A percentile compares a stretch with the other conserved stretches of the same genome.
Evolutionary conservation across 1,140 invertebrate species (phyloP).

Genomic region (Apis laboriosa): DNA sequence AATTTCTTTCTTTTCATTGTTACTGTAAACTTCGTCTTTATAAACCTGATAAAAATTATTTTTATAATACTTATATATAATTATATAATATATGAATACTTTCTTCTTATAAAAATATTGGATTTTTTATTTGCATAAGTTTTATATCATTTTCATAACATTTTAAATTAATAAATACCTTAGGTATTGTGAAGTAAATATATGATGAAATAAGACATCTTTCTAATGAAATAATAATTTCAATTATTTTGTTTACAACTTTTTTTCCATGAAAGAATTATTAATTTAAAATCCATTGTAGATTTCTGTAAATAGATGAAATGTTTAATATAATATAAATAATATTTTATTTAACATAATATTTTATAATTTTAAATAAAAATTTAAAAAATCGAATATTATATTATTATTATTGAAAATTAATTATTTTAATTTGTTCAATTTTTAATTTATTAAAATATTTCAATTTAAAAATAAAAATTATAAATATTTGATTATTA

Average conservation of each 20-base stretch:
- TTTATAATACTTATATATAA: too few relatives aligned
- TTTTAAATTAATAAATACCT: constrained; percentile 1
- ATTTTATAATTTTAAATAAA: not conserved
- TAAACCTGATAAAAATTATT: constrained; percentile 15
- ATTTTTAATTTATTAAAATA: not conserved
- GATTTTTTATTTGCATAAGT: too few relatives aligned
- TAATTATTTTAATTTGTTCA: not conserved
- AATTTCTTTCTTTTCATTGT: constrained; percentile 52
- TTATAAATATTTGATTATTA: not conserved
- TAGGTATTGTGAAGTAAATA: not conserved
- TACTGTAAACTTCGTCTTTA: constrained; percentile 22
- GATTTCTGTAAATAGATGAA: not conserved
- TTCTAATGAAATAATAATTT: not conserved
- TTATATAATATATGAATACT: too few relatives aligned
- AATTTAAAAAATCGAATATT: not conserved
- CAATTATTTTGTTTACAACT: not conserved
- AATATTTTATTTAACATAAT: not conserved
- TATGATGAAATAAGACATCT: constrained; percentile 1
- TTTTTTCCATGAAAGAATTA: too few relatives aligned
- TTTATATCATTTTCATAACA: too few relatives aligned
- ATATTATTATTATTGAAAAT: too few relatives aligned
- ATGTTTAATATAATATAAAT: not conserved
- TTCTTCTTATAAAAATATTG: too few relatives aligned
- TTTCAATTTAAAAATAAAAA: too few relatives aligned
- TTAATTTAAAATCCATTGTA: not conserved